Evolutionary conservation across 2,113 vertebrate species (phyloP), one percentile per base, ranked within the genome.

Genomic region (Onychostoma macrolepis): DNA sequence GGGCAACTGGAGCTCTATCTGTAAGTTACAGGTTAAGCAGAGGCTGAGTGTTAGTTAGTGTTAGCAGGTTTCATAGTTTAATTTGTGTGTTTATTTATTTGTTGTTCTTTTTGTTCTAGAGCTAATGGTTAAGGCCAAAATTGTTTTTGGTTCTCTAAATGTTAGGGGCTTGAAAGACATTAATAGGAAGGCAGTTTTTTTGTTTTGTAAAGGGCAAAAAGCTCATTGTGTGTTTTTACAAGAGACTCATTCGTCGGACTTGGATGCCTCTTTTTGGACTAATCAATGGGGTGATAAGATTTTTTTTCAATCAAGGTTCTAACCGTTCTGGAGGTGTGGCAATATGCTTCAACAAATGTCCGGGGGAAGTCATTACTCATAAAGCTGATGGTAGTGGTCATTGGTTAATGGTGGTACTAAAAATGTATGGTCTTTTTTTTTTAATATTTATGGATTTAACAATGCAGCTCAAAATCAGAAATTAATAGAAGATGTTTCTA

Each of bases 101-200:
- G 21, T 58, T 9, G 56, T 30, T 26, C 65, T 19, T 77, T 28
- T 21, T 50, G 24, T 50, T 50, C 19, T 17, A 12, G 9, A 1
- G 10, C 3, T 30, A 30, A 30, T 53, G 45, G 2, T 78, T 19
- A 78, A 78, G 15, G 26, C 17, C 7, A 78, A 56, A 79, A 33
- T 53, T 24, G 5, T 13, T 2, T 79, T 79, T 56, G 48, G 76
- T 79, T 79, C 76, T 19, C 15, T 79, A 15, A 53, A 53, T 79
- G 76, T 79, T 53, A 56, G 76, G n/a, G 28, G 76, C 76, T 53
- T 78, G 15, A 79, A 56, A 21, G 48, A 79, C 6, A 30, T 11
- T 48, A 78, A 78, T 7, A 30, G 45, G 13, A 53, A 48, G 28
- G 28, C 76, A 11, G 8, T 4, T 56, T 15, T 78, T 24, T 79